Base-by-base conservation (phyloP, 2,113 vertebrate species). In the Zeus faber region DNA sequence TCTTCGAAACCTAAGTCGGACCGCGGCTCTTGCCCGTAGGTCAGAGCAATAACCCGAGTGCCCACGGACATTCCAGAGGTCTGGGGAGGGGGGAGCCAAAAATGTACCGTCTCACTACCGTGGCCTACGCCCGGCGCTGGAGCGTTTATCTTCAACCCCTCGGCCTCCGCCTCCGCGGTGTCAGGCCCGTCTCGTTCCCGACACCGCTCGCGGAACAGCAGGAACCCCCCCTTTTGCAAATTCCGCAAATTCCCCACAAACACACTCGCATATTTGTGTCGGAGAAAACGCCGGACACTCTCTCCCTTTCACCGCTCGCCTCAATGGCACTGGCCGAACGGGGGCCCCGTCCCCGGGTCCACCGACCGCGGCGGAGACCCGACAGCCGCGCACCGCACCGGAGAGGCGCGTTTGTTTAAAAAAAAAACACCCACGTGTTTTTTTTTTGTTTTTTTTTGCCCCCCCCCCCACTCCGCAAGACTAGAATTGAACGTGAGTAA, bases 111-210 rank as follows among this genome's bases (percentile, higher is more conserved):
- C n/a, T n/a, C n/a, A n/a, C n/a, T n/a, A n/a, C n/a, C n/a, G n/a
- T n/a, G n/a, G n/a, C n/a, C n/a, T n/a, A n/a, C n/a, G n/a, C n/a
- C n/a, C n/a, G n/a, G n/a, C 61, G 64, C 40, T 3, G 11, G 5
- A 0, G 33, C n/a, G 17, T 65, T 60, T 58, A 62, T 67, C 25
- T 58, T 49, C 2, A n/a, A 27, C n/a, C 49, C 53, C 54, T 45
- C 51, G 27, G 50, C 49, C 59, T 47, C 44, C 18, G 56, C 62
- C 49, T 24, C 51, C 67, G 72, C 75, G 73, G 21, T 72, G 55
- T 76, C 75, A 81, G 74, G 70, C 65, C 52, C 41, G 76, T 80
- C 77, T 67, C 79, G 55, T 80, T 72, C 76, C 73, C 76, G 68
- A 77, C 63, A 59, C 65, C n/a, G 37, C 17, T 41, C 0, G 33